A percentile compares a stretch with the other conserved stretches of the same genome.
Evolutionary conservation across 2,888 invertebrate species (phyloP).

Genomic region (Chrysolina americana): DNA sequence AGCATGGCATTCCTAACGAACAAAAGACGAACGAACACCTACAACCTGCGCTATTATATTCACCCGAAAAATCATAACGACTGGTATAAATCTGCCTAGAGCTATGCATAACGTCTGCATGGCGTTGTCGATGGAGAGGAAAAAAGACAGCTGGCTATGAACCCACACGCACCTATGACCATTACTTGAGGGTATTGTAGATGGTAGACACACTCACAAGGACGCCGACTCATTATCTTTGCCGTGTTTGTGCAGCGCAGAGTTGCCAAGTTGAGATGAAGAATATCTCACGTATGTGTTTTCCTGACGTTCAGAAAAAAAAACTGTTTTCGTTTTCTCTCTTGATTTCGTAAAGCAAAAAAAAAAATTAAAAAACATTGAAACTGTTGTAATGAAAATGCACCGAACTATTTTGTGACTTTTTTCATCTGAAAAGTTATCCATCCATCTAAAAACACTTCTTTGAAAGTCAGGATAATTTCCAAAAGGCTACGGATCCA

Average conservation of each 20-base stretch:
- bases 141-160: slow-evolving; percentile 57
- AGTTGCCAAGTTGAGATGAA: slow-evolving; percentile 18
- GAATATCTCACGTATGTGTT: not conserved
- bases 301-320: no score
- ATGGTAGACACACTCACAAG: slow-evolving; percentile 47
- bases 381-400: no score
- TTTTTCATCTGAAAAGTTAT: no score
- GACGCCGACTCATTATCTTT: slow-evolving; percentile 45
- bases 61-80: slow-evolving; percentile 52
- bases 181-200: slow-evolving; percentile 44
- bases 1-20: slow-evolving; percentile 31
- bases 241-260: slow-evolving; percentile 24
- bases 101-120: slow-evolving; percentile 44
- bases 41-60: slow-evolving; percentile 45
- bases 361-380: no score
- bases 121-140: slow-evolving; percentile 39
- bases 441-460: no score
- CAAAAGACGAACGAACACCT: slow-evolving; percentile 38
- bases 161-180: slow-evolving; percentile 57
- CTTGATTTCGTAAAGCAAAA: no score
- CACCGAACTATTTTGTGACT: no score
- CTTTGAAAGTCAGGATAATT: no score
- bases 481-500: no score
- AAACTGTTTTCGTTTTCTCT: no score
- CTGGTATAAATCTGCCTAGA: slow-evolving; percentile 55